Conservation (phyloP, 64 coral and sea anemone species). For the Porites lutea region DNA sequence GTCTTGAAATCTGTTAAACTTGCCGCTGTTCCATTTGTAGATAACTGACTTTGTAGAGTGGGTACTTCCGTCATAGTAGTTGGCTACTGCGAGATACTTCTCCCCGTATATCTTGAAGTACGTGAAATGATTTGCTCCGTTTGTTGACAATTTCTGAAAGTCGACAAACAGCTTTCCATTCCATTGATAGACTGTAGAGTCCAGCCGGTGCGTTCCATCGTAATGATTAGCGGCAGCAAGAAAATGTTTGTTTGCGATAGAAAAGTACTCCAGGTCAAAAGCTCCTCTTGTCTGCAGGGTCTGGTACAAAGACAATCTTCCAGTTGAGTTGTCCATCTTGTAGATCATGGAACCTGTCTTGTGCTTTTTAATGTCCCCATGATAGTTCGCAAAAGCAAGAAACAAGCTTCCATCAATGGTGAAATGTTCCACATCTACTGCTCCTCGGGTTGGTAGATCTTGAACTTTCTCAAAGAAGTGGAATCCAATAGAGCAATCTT, state of each 20-base stretch:
- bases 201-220: background rate
- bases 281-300: background rate
- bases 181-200: constrained; percentile 15
- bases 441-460: background rate
- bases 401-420: background rate
- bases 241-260: background rate
- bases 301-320: background rate
- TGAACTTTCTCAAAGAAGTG: too few relatives aligned
- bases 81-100: constrained; percentile 22
- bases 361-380: background rate
- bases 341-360: background rate
- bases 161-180: background rate
- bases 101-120: background rate
- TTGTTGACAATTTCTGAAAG: constrained; percentile 35
- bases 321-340: background rate
- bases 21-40: constrained; percentile 1
- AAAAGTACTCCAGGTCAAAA: background rate
- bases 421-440: background rate
- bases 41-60: background rate
- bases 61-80: background rate
- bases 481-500: too few relatives aligned
- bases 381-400: background rate
- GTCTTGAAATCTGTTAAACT: background rate
- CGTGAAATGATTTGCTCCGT: background rate
- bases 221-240: background rate